Percentiles rank a stretch among this genome's conserved stretches.
These are phyloP conservation scores for Anguilla obscura DNA, from an alignment of 2,797 vertebrate genomes.

Conservation along the genomic window DNA sequence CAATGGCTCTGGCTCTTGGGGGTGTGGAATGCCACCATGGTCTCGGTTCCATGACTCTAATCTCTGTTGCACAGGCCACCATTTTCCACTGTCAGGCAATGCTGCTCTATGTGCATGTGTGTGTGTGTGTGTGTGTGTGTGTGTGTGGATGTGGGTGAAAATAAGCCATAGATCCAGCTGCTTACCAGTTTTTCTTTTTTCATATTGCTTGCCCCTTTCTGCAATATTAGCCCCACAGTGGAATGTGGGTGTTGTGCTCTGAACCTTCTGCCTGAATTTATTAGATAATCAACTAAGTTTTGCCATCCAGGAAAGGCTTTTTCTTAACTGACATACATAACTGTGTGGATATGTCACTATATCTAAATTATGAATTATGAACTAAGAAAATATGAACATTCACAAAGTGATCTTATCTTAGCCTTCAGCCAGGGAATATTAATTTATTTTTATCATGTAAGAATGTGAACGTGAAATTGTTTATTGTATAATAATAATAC, in stretches of 20 bases:
- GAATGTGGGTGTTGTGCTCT: background rate
- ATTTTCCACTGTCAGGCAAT: background rate
- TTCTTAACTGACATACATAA: background rate
- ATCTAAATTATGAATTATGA: background rate
- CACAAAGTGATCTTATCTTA: background rate
- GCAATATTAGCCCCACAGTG: background rate
- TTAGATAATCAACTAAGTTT: background rate
- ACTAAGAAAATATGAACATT: background rate
- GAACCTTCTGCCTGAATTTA: background rate
- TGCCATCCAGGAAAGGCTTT: background rate
- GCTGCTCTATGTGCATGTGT: constrained; percentile 16
- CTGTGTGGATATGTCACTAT: background rate
- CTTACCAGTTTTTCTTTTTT: background rate
- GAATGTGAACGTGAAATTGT: background rate
- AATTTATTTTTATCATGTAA: background rate
- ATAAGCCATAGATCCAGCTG: background rate
- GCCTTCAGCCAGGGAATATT: background rate
- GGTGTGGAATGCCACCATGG: constrained; percentile 21
- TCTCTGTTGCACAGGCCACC: constrained; percentile 28
- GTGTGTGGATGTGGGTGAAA: constrained; percentile 30
- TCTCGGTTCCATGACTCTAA: constrained; percentile 23
- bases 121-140: constrained; percentile 28
- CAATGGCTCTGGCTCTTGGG: constrained; percentile 19
- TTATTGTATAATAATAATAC: background rate
- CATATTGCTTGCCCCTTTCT: background rate